Evolutionary conservation across 1,140 invertebrate genomes (phyloP).

Genomic region (Sitodiplosis mosellana): DNA sequence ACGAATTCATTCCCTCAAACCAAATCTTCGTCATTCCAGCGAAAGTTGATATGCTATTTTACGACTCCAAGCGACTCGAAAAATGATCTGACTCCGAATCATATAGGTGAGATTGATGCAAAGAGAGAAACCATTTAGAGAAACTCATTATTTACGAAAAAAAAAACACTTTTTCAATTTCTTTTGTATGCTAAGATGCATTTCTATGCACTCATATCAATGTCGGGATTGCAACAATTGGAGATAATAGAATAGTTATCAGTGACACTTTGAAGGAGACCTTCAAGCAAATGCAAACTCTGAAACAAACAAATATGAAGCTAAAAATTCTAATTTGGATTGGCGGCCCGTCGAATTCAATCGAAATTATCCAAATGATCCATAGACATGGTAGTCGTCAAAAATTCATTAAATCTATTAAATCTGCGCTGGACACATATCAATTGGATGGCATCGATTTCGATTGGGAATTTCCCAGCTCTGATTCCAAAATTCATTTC

Average conservation of each 20-base stretch:
- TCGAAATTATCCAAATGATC: constrained; percentile 51
- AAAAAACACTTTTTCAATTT: no score
- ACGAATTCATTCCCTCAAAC: no score
- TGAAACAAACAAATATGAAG: constrained; percentile 44
- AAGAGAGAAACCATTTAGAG: no score
- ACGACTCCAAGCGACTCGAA: no score
- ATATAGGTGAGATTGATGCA: no score
- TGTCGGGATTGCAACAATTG: constrained; percentile 46
- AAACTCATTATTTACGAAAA: no score
- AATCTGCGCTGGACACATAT: constrained; percentile 37
- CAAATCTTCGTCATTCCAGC: no score
- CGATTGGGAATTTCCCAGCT: constrained; percentile 74
- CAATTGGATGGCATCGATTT: constrained; percentile 63
- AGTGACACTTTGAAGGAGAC: constrained; percentile 22
- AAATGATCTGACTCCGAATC: no score
- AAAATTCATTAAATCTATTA: constrained; percentile 48
- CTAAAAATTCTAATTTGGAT: constrained; percentile 63
- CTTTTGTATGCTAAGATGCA: no score
- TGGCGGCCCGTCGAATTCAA: constrained; percentile 41
- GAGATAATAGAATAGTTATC: constrained; percentile 37
- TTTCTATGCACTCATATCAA: constrained; percentile 67
- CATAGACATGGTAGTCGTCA: constrained; percentile 42
- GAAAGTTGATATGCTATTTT: no score
- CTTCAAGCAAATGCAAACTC: constrained; percentile 31
- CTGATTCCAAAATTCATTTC: constrained; percentile 49